Base-by-base conservation (phyloP, 2,113 vertebrate genomes). In the Ovibos moschatus region DNA sequence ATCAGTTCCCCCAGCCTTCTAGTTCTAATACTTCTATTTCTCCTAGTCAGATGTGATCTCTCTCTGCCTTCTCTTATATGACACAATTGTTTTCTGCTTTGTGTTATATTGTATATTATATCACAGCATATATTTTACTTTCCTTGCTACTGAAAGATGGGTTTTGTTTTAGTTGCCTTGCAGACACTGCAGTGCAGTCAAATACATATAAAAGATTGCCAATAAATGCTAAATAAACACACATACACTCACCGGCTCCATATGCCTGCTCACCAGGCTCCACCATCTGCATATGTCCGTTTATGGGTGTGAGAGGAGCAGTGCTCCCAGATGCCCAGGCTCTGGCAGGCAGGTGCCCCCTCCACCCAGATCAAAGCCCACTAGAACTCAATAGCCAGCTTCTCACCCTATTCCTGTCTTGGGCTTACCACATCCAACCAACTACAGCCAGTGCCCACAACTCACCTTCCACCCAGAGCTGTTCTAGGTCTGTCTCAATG, bases 401-500 rank as follows among this genome's bases (percentile, higher is more conserved):
- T n/a, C 47, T 85, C 55, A 60, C 28, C 17, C 45, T 58, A 6
- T 60, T 57, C 55, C 71, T 84, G 51, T 64, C n/a, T 93, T 76
- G 64, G 55, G 36, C 28, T 95, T 57, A 45, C 40, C 23, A 76
- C 9, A 89, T 27, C 51, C 78, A 86, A 67, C 15, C 62, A 94
- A 28, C 82, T 88, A 51, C 30, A 55, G 67, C 57, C 71, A 60
- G 53, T 45, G 90, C 79, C n/a, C 7, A 83, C 74, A 81, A 97
- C 99, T 99, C 98, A 99, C 99, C 99, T 99, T 99, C 99, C 97
- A 99, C 99, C 99, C 99, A 99, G 87, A 99, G 99, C 97, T 99
- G 99, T 96, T 99, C 99, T 93, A 99, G 99, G 99, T 99, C 99
- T 15, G 99, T 99, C 99, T 99, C 99, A 97, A 99, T 99, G 98